Conservation (phyloP, 2,888 invertebrate genomes). For the Melipona beecheii region DNA sequence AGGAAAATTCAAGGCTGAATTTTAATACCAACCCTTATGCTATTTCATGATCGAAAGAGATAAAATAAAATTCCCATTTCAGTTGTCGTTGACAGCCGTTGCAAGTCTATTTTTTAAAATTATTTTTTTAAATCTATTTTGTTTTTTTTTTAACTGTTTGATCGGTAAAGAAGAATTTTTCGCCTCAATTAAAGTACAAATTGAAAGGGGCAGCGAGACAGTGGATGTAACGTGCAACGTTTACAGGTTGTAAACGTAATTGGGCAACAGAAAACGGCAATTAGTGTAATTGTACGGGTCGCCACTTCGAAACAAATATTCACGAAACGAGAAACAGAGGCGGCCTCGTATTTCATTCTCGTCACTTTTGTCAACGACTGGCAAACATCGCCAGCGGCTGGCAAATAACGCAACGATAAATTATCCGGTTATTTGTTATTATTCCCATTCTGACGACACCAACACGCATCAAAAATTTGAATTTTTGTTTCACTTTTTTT, state of each 20-base stretch:
- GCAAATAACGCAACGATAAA: not conserved
- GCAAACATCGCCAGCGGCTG: not conserved
- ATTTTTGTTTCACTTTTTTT: not conserved
- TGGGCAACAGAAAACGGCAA: not conserved
- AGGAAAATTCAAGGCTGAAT: no score
- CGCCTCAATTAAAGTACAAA: not conserved
- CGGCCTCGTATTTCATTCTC: not conserved
- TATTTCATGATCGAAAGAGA: no score
- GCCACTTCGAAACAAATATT: not conserved
- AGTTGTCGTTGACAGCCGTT: no score
- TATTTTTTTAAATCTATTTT: no score
- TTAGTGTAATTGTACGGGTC: constrained; percentile 2
- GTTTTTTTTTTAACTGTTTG: no score
- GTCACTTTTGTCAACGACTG: constrained; percentile 14
- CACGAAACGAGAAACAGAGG: not conserved
- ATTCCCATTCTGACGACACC: not conserved
- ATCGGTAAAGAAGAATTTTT: not conserved
- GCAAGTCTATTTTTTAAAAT: no score
- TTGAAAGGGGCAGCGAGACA: not conserved
- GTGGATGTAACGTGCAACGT: not conserved
- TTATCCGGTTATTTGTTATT: constrained; percentile 21
- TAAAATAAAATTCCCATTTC: no score
- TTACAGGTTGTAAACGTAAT: not conserved
- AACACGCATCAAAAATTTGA: not conserved
- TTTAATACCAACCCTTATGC: no score